Evolutionary conservation across 2,113 vertebrate genomes (phyloP).

Genomic region (Accipiter virgatus): DNA sequence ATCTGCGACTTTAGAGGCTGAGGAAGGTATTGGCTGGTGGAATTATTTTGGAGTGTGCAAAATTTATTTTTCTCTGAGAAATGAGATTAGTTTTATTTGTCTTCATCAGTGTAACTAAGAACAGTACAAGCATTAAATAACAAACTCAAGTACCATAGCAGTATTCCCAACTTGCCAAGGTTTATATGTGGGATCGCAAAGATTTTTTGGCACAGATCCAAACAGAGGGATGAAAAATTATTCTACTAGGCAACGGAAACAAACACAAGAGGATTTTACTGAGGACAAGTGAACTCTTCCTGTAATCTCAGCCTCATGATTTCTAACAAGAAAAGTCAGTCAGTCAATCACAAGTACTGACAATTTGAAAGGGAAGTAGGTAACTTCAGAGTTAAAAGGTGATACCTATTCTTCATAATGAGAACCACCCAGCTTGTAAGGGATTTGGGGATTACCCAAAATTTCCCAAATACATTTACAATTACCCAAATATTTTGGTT

Average conservation of each 20-base stretch:
- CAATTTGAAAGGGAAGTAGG: background rate
- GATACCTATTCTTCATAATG: background rate
- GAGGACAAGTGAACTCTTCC: background rate
- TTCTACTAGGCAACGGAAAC: background rate
- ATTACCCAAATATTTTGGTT: background rate
- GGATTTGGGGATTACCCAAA: background rate
- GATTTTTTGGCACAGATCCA: background rate
- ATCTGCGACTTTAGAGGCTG: conserved; percentile 7
- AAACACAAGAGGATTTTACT: background rate
- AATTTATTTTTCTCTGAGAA: conserved; percentile 11
- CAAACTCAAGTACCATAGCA: background rate
- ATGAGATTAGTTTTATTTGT: conserved; percentile 33
- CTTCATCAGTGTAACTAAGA: background rate
- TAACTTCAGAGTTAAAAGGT: background rate
- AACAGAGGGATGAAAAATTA: background rate
- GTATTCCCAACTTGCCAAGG: background rate
- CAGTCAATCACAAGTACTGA: background rate
- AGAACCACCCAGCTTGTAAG: background rate
- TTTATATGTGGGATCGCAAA: background rate
- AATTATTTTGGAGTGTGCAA: background rate
- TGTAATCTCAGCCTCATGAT: background rate
- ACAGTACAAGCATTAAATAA: background rate
- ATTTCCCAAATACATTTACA: background rate
- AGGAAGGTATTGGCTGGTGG: background rate
- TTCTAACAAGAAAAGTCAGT: background rate